Evolutionary conservation across 2,888 invertebrate genomes (phyloP).

Genomic region (Endotricha flammealis): DNA sequence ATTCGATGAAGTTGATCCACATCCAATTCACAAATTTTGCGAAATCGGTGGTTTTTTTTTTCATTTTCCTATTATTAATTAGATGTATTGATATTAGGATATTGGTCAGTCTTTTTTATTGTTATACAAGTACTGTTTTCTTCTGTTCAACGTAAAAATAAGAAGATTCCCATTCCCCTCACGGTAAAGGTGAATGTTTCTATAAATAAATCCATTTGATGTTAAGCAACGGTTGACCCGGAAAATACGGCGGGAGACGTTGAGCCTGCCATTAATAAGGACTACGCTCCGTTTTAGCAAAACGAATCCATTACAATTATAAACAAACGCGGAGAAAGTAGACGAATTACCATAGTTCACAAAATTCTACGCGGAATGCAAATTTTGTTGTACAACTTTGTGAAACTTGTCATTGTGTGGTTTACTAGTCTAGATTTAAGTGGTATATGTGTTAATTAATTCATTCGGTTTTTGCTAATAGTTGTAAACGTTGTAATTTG

Average conservation of each 20-base stretch:
- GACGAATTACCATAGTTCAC: background rate
- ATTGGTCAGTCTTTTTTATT: too few species aligned
- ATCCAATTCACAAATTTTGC: too few species aligned
- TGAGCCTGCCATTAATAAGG: constrained; percentile 9
- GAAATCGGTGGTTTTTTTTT: too few species aligned
- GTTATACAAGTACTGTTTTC: too few species aligned
- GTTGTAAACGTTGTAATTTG: too few species aligned
- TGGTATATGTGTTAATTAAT: too few species aligned
- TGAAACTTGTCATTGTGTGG: background rate
- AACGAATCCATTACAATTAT: constrained; percentile 8
- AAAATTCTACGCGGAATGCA: background rate
- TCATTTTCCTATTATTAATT: too few species aligned
- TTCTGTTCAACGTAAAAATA: too few species aligned
- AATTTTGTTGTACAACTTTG: background rate
- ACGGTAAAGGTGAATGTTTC: constrained; percentile 1
- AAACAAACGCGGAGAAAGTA: background rate
- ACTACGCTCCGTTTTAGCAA: constrained; percentile 6
- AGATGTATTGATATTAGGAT: too few species aligned
- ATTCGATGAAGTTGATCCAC: too few species aligned
- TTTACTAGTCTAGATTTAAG: background rate
- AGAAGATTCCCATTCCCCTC: background rate
- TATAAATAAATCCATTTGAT: constrained; percentile 9
- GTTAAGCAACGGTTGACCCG: constrained; percentile 9
- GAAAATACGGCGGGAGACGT: constrained; percentile 5
- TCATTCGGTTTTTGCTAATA: too few species aligned